Evolutionary conservation across 2,113 vertebrate species (phyloP).

Genomic region (Shinisaurus crocodilurus): DNA sequence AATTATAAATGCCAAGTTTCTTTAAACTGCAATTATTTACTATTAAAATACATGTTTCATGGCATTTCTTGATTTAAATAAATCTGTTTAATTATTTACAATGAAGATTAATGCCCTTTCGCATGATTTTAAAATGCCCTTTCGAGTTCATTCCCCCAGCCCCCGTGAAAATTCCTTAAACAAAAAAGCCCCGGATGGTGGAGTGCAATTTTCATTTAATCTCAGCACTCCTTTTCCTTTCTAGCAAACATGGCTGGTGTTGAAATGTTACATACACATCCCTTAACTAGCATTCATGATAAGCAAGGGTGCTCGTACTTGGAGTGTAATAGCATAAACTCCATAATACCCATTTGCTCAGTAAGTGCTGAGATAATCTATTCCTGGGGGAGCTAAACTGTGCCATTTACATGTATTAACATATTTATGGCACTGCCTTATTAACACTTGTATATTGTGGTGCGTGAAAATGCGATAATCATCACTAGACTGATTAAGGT

Average conservation of each 20-base stretch:
- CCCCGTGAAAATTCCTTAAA: no score
- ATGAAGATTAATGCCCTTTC: no score
- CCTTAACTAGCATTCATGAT: neutral
- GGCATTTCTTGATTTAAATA: no score
- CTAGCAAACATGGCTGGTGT: neutral
- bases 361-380: neutral
- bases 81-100: no score
- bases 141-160: no score
- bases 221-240: neutral
- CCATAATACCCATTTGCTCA: neutral
- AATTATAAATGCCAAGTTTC: no score
- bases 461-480: neutral
- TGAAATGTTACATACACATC: neutral
- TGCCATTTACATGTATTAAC: conserved; percentile 14
- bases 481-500: conserved; percentile 16
- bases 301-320: neutral
- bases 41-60: no score
- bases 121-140: no score
- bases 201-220: neutral
- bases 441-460: conserved; percentile 4
- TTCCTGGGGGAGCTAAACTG: neutral
- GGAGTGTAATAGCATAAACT: neutral
- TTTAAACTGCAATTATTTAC: no score
- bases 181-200: neutral
- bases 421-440: conserved; percentile 17